Percentiles rank a stretch among this genome's conserved stretches.
Evolutionary conservation across 1,140 invertebrate genomes (phyloP).

Genomic region (Zeugodacus cucurbitae): DNA sequence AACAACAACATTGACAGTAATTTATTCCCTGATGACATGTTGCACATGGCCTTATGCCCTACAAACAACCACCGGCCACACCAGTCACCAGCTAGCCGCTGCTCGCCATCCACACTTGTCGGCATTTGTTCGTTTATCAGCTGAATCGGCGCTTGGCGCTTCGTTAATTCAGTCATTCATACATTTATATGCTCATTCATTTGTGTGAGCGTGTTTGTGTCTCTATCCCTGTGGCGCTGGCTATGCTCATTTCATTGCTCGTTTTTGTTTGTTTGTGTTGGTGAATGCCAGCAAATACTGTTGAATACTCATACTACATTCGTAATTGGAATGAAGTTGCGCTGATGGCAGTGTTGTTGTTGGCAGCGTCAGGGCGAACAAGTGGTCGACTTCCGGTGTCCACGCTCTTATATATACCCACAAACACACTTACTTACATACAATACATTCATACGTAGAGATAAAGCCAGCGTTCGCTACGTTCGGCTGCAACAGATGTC

Average conservation of each 20-base stretch:
- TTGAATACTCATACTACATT: not conserved
- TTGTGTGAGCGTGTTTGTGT: not conserved
- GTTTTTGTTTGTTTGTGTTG: not conserved
- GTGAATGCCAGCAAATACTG: not conserved
- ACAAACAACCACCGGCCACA: not conserved
- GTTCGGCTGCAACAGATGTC: not conserved
- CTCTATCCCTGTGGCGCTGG: not conserved
- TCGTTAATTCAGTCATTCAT: constrained; percentile 2
- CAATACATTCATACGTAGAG: not conserved
- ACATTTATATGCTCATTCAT: not conserved
- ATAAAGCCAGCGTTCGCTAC: not conserved
- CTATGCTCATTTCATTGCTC: not conserved
- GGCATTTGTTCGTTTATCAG: not conserved
- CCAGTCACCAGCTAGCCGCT: not conserved
- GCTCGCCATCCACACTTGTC: not conserved
- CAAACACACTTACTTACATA: not conserved
- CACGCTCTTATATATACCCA: not conserved
- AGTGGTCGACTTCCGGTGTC: not conserved
- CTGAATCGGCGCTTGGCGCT: not conserved
- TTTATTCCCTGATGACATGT: constrained; percentile 19
- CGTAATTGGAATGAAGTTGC: not conserved
- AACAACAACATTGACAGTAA: not conserved
- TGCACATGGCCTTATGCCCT: not conserved
- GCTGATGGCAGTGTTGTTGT: not conserved
- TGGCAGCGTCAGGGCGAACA: not conserved